Evolutionary conservation across 1,140 invertebrate genomes (phyloP), one percentile per base, ranked within the genome.

Genomic region (Caenorhabditis brenneri): DNA sequence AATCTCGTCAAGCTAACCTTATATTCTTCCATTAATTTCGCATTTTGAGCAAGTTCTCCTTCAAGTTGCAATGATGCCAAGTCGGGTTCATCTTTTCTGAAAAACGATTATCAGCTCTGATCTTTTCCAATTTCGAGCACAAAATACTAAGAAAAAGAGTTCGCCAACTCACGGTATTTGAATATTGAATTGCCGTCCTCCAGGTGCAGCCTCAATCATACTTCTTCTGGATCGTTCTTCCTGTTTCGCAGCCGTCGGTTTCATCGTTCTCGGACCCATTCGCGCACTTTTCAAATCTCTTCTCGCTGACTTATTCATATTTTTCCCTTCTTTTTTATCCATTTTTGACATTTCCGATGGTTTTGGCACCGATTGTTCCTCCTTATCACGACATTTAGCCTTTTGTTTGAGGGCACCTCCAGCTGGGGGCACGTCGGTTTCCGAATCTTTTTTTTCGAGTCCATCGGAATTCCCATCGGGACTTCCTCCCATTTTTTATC

Each of bases 381-480:
- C 65, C 36, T 74, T 74, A 15, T 74, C 65, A 22, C 33, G 65
- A 74, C 65, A 74, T n/a, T 46, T 39, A 15, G 65, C 65, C 65
- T 42, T 74, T 42, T 6, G 36, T 74, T 42, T 74, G 16, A 36
- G 65, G n/a, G n/a, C n/a, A 9, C 65, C 65, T 3, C 19, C 10
- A 15, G 65, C 19, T 6, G 19, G 10, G 9, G 29, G 22, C 19
- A 74, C n/a, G 7, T 74, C 65, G 9, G 7, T 42, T 7, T 74
- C 65, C 22, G 65, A 74, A 7, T 42, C 65, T 15, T 74, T 74
- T 24, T 74, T 74, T 36, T 42, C 33, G 9, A 36, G 65, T 42
- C n/a, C 33, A 19, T 74, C 39, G 39, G 12, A 42, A 42, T 42
- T 42, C 39, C 39, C 39, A 42, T 42, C n/a, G n/a, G n/a, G n/a